A percentile compares a stretch with the other conserved stretches of the same genome.
Conservation (phyloP, 2,797 vertebrate species). For the Gymnodraco acuticeps region DNA sequence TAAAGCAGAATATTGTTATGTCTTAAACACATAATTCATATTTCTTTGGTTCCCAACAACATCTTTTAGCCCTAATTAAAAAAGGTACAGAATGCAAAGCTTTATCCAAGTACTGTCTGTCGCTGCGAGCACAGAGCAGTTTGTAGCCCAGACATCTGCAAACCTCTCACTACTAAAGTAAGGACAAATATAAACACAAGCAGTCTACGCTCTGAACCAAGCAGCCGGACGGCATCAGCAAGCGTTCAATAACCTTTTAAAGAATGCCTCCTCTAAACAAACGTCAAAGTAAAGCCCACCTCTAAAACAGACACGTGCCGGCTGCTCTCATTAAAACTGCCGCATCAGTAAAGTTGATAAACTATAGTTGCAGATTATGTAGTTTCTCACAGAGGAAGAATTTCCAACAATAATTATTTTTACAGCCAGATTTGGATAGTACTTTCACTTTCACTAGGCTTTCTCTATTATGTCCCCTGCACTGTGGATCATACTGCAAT, state of each 20-base stretch:
- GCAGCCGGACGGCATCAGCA: background rate
- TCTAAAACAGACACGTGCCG: background rate
- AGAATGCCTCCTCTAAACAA: conserved; percentile 18
- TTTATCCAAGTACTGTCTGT: background rate
- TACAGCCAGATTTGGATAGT: background rate
- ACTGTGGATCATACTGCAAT: no score
- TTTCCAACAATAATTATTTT: background rate
- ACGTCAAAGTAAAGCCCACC: background rate
- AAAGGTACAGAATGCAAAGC: background rate
- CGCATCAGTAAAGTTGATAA: background rate
- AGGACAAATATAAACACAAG: conserved; percentile 15
- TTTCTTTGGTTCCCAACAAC: no score
- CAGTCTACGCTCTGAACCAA: background rate
- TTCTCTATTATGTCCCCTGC: no score
- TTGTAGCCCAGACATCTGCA: conserved; percentile 9
- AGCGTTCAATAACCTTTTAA: background rate
- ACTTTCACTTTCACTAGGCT: no score
- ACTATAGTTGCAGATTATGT: background rate
- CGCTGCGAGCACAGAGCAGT: background rate
- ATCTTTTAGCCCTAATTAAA: background rate
- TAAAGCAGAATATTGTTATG: no score
- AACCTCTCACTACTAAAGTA: background rate
- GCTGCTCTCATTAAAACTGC: background rate
- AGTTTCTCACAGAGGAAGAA: background rate
- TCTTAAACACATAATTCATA: no score